phyloP scores from a whole-genome alignment of 2,888 invertebrate species.

The Ophonus ardosiacus region DNA sequence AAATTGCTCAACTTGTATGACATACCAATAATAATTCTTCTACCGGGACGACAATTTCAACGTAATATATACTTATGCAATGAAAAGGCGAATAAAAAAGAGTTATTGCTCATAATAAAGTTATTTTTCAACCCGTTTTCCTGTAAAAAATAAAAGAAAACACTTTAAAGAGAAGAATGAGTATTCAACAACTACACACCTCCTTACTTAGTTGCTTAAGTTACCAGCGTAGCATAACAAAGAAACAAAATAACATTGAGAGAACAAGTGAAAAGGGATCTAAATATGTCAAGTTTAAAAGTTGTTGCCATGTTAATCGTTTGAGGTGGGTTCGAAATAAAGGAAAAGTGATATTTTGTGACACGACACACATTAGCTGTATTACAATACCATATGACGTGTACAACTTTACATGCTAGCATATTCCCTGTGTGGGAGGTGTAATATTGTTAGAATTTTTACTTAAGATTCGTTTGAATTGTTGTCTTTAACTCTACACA shows the following conservation, averaged over 20 bases:
- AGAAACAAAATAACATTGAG: conserved; percentile 2
- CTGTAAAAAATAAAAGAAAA: not conserved
- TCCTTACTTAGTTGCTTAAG: not conserved
- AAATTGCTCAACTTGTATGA: conserved; percentile 12
- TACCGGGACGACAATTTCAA: not conserved
- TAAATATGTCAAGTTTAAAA: conserved; percentile 36
- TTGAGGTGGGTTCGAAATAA: conserved; percentile 45
- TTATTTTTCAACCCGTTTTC: not conserved
- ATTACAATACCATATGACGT: conserved; percentile 40
- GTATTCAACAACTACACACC: not conserved
- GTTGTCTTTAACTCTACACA: not conserved
- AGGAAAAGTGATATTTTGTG: conserved; percentile 42
- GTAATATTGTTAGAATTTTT: conserved; percentile 39
- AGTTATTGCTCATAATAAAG: not conserved
- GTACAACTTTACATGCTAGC: not conserved
- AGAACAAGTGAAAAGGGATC: conserved; percentile 26
- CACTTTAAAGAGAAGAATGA: not conserved
- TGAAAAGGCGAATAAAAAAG: not conserved
- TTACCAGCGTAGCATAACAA: not conserved
- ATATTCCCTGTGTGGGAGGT: conserved; percentile 20
- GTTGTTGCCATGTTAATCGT: conserved; percentile 12
- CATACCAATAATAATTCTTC: not conserved
- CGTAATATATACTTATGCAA: not conserved
- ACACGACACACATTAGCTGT: conserved; percentile 34
- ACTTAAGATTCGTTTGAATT: not conserved